A percentile compares a stretch with the other conserved stretches of the same genome.
Evolutionary conservation across 2,113 vertebrate species (phyloP).

Genomic region (Eublepharis macularius): DNA sequence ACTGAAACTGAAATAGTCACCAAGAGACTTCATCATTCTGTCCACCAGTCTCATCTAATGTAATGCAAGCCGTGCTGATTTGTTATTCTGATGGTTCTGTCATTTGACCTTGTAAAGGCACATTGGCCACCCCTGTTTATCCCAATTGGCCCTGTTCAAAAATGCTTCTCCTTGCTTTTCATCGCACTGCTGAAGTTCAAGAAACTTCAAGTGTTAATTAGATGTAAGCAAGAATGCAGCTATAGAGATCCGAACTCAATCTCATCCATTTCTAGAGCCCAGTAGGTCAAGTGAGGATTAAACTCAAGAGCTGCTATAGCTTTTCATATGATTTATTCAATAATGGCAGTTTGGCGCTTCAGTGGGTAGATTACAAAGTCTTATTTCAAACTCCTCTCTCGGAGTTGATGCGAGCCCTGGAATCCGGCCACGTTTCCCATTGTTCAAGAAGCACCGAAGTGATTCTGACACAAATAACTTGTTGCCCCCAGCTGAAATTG

Average conservation of each 20-base stretch:
- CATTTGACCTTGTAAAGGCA: slow-evolving; percentile 50
- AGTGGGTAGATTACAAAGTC: slow-evolving; percentile 24
- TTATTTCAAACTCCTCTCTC: slow-evolving; percentile 23
- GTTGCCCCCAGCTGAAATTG: slow-evolving; percentile 32
- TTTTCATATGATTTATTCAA: slow-evolving; percentile 56
- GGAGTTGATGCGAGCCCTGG: slow-evolving; percentile 45
- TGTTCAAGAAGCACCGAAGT: slow-evolving; percentile 27
- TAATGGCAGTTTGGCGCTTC: slow-evolving; percentile 7
- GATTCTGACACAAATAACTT: slow-evolving; percentile 59
- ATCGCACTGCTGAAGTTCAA: slow-evolving; percentile 54
- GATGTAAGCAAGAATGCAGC: slow-evolving; percentile 59
- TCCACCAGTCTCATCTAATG: neutral
- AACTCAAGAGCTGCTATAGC: slow-evolving; percentile 46
- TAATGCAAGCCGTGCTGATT: slow-evolving; percentile 48
- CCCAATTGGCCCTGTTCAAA: slow-evolving; percentile 25
- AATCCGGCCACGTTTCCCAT: slow-evolving; percentile 42
- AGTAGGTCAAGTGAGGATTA: slow-evolving; percentile 70
- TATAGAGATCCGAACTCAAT: slow-evolving; percentile 55
- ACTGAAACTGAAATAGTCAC: neutral
- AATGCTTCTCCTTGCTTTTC: slow-evolving; percentile 60
- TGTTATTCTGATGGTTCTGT: slow-evolving; percentile 40
- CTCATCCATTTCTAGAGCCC: slow-evolving; percentile 69
- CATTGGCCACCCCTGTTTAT: slow-evolving; percentile 20
- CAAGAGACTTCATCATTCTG: neutral
- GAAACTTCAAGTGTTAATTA: slow-evolving; percentile 70